Evolutionary conservation across 1,140 invertebrate species (phyloP), one percentile per base, ranked within the genome.

Genomic region (Aphis gossypii): DNA sequence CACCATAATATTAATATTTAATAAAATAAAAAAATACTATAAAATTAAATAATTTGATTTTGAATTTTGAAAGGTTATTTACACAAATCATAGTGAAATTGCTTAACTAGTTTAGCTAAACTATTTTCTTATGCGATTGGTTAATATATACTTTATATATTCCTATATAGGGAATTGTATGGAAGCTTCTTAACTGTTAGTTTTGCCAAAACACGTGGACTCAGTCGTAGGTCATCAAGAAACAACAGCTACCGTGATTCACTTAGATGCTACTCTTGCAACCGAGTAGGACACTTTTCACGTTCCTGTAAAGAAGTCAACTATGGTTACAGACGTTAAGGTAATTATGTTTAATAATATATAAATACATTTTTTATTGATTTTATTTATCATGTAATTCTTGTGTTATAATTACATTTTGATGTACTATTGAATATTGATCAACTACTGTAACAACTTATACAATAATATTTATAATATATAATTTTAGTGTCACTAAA

Each of bases 261-360:
- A 92, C 60, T 93, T 60, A 51, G 94, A 86, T 94, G 94, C 76
- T 94, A 94, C 51, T 90, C 88, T 88, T 94, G 94, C 51, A 94
- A 94, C n/a, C 89, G 92, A 60, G 82, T 87, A 48, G 94, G 94
- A 54, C 94, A 94, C 38, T 94, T 94, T 92, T 94, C 94, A 23
- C 76, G 94, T 41, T 93, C 93, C 90, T 94, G 94, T 94, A 90
- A 89, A 35, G 93, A 94, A 84, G 90, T 93, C 38, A 94, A 90
- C 35, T 94, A 94, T 84, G 94, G 94, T 51, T 94, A 94, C 51
- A 94, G 93, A 89, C 93, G 94, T 84, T 92, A 84, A 92, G 91
- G 91, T 92, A 92, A 92, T 54, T 84, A 92, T 82, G 35, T 92
- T 48, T 20, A 91, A 76, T 68, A 30, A 87, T 83, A 44, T 8